Evolutionary conservation across 2,888 invertebrate species (phyloP).

Genomic region (Deilephila elpenor): DNA sequence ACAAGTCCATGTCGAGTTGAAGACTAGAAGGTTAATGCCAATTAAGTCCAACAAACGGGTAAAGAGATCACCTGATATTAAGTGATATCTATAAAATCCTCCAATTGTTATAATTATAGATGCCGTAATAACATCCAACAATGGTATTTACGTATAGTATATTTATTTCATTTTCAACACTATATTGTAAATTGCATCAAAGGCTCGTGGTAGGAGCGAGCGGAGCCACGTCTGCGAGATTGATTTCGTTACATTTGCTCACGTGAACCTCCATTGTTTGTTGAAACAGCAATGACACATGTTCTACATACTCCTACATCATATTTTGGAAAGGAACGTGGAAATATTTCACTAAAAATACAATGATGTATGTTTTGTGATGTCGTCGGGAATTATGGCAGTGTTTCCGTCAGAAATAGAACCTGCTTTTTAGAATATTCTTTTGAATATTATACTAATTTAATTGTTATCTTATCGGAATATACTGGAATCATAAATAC

Average conservation of each 20-base stretch:
- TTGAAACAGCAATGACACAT: constrained; percentile 3
- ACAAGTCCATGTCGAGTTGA: too few relatives aligned
- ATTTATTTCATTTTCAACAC: not conserved
- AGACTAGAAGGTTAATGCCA: too few relatives aligned
- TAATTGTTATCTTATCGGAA: too few relatives aligned
- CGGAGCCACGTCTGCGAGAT: constrained; percentile 8
- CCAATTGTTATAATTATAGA: too few relatives aligned
- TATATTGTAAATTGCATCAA: not conserved
- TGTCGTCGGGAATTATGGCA: not conserved
- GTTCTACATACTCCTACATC: not conserved
- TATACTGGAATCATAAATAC: too few relatives aligned
- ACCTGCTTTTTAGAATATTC: too few relatives aligned
- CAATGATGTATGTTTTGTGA: not conserved
- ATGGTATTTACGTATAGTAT: not conserved
- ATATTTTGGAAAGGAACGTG: not conserved
- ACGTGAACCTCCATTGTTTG: constrained; percentile 7
- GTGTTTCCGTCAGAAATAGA: too few relatives aligned
- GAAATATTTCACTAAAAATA: not conserved
- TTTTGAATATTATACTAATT: too few relatives aligned
- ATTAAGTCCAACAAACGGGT: too few relatives aligned
- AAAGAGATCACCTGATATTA: too few relatives aligned
- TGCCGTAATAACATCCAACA: too few relatives aligned
- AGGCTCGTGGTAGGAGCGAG: not conserved
- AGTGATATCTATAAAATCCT: too few relatives aligned
- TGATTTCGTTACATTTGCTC: constrained; percentile 24